phyloP scores from a whole-genome alignment of 2,797 vertebrate species.

The Chaenodraco wilsoni region DNA sequence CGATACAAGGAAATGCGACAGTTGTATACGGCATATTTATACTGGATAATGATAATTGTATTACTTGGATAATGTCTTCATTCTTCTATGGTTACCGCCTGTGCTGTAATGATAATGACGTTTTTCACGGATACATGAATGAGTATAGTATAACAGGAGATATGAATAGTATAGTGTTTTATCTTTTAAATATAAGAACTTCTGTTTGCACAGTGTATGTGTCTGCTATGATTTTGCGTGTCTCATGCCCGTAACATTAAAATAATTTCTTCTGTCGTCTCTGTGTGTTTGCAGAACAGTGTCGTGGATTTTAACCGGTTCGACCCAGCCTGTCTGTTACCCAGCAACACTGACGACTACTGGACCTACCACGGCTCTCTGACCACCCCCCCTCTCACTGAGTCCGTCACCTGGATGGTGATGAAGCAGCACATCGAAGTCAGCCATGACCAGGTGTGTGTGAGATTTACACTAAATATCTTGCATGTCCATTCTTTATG shows the following conservation, averaged over 20 bases:
- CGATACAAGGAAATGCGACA: background rate
- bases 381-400: conserved; percentile 92
- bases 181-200: background rate
- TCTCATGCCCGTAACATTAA: background rate
- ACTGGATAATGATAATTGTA: background rate
- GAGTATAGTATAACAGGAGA: background rate
- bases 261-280: background rate
- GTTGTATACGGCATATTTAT: background rate
- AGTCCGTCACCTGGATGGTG: conserved; percentile 94
- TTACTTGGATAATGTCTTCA: conserved; percentile 7
- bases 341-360: conserved; percentile 87
- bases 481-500: too few species aligned
- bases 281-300: conserved; percentile 77
- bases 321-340: conserved; percentile 88
- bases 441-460: conserved; percentile 90
- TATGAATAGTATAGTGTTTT: background rate
- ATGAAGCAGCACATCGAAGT: conserved; percentile 93
- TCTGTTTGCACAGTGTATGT: background rate
- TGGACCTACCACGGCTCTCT: conserved; percentile 95
- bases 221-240: background rate
- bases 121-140: background rate
- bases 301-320: conserved; percentile 87
- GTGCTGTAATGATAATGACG: background rate
- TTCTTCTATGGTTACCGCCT: background rate
- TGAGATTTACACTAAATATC: background rate